Base-by-base conservation (phyloP, 2,888 invertebrate genomes). In the Opisthograptis luteolata region DNA sequence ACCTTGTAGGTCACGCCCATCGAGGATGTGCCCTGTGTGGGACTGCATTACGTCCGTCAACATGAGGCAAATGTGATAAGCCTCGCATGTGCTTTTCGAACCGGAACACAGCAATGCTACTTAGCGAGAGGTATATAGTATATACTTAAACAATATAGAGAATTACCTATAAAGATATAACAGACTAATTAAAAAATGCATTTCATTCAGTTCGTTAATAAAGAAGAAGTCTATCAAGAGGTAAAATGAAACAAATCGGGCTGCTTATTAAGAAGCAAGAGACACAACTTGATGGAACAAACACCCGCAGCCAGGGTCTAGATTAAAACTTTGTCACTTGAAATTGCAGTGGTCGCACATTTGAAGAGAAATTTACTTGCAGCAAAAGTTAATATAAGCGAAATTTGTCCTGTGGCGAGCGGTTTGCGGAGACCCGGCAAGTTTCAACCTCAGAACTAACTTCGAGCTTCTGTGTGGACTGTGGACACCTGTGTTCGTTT, bases 301-400 rank as follows among this genome's bases (percentile, higher is more conserved):
- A 64, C 54, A 62, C 58, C 62, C 66, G 66, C 67, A 69, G 67
- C 68, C 64, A 70, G 68, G 67, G 73, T 78, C 74, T 79, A 79
- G 79, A 87, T 87, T 87, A 87, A 85, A 88, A 88, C 84, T 88
- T 87, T 79, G 68, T 76, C 80, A 82, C 84, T 87, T 83, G 75
- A 78, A 80, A 86, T 80, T 84, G 84, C 84, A 83, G 73, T 81
- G 84, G 82, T 79, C 80, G 79, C 76, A 64, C 81, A 76, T 79
- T 76, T 74, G 75, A 77, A 82, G 81, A 78, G 80, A 84, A 87
- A 85, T 87, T 84, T 80, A 86, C 82, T 83, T 76, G 61, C 72
- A 79, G 79, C 81, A 87, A 86, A 88, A 88, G 86, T 87, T 88
- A 87, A 88, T 87, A 86, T 84, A 87, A 87, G 82, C 84, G 76